These are phyloP conservation scores for Trichomalopsis sarcophagae DNA, from an alignment of 1,140 invertebrate species.

Conservation along the genomic window DNA sequence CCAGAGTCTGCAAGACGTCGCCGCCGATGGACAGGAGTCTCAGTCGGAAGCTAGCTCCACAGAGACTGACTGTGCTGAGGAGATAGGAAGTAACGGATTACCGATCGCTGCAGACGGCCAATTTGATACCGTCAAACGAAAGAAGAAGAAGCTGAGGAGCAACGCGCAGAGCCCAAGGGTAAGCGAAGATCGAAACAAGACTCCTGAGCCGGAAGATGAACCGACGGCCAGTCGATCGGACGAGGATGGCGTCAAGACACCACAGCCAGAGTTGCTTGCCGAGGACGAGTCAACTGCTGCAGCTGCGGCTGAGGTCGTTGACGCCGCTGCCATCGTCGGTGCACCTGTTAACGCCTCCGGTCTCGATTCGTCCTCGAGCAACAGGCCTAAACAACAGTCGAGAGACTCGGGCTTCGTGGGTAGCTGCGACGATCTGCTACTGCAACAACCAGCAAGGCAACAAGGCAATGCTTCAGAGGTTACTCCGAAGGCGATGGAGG, in stretches of 20 bases:
- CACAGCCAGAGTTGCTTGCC: constrained; percentile 53
- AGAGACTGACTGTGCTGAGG: constrained; percentile 86
- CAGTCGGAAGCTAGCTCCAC: constrained; percentile 83
- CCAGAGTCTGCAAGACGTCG: constrained; percentile 71
- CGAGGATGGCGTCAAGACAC: constrained; percentile 77
- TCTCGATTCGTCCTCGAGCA: background rate
- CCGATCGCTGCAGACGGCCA: constrained; percentile 77
- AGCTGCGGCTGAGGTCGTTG: background rate
- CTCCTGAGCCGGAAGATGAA: constrained; percentile 73
- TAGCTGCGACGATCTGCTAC: constrained; percentile 89
- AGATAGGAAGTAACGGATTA: constrained; percentile 77
- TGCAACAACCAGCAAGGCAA: constrained; percentile 60
- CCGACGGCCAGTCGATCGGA: constrained; percentile 71
- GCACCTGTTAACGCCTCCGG: background rate
- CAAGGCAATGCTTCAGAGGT: background rate
- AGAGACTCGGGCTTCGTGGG: constrained; percentile 91
- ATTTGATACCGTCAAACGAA: constrained; percentile 89
- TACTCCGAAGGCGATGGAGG: background rate
- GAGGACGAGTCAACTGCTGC: background rate
- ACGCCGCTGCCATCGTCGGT: background rate
- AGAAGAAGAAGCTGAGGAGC: constrained; percentile 80
- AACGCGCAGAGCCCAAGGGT: constrained; percentile 70
- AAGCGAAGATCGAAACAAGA: constrained; percentile 73
- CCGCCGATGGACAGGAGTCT: constrained; percentile 66
- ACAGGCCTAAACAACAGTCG: constrained; percentile 82